Evolutionary conservation across 2,888 invertebrate genomes (phyloP).

Genomic region (Tinea semifulvella): DNA sequence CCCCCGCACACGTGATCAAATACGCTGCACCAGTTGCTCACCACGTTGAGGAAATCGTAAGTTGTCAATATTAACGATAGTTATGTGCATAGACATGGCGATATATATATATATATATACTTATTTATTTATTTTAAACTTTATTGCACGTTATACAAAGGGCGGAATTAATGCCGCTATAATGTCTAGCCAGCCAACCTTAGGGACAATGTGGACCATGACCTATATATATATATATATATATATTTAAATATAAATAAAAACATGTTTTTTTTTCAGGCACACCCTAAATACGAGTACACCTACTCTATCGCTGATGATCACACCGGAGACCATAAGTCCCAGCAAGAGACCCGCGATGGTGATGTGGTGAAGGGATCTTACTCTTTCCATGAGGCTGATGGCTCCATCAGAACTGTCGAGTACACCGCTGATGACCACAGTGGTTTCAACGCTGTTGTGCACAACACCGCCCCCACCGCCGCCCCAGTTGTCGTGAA

Average conservation of each 20-base stretch:
- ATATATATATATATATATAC: too few species aligned
- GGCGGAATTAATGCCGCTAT: too few species aligned
- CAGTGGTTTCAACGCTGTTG: constrained; percentile 48
- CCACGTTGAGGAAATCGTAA: constrained; percentile 30
- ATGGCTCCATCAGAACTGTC: constrained; percentile 57
- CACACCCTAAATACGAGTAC: constrained; percentile 48
- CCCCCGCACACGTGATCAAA: constrained; percentile 22
- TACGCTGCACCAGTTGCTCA: constrained; percentile 24
- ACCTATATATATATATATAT: too few species aligned
- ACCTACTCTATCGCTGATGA: constrained; percentile 59
- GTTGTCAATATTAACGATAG: too few species aligned
- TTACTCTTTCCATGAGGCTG: constrained; percentile 56
- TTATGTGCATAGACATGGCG: too few species aligned
- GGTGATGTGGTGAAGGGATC: constrained; percentile 59
- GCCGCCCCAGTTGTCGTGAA: constrained; percentile 37
- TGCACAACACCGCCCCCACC: constrained; percentile 42
- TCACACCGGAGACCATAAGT: constrained; percentile 61
- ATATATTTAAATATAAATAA: not conserved
- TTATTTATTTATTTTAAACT: too few species aligned
- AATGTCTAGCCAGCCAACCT: too few species aligned
- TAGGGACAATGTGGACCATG: too few species aligned
- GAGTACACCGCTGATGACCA: constrained; percentile 60
- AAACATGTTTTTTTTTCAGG: constrained; percentile 22
- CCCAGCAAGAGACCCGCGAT: constrained; percentile 54
- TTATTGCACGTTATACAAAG: too few species aligned